These are phyloP conservation scores for Bursaphelenchus okinawaensis DNA, from an alignment of 2,888 invertebrate species.

Conservation along the genomic window DNA sequence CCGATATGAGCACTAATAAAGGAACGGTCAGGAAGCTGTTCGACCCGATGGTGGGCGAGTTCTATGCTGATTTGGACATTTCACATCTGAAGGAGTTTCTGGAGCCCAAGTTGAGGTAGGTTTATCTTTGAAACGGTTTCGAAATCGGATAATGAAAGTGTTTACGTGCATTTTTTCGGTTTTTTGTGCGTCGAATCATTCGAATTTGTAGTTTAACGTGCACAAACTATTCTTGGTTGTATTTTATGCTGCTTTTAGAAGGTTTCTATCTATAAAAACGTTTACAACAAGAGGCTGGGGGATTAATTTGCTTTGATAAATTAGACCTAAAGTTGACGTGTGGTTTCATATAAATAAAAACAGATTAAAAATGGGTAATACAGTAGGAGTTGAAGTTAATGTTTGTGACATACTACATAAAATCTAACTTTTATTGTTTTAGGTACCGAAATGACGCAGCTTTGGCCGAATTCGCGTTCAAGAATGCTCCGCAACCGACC, in stretches of 20 bases:
- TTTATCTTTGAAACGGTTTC: not conserved
- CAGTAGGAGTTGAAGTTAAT: too few species aligned
- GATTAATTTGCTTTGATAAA: too few species aligned
- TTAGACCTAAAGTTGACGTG: too few species aligned
- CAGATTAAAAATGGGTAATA: not conserved
- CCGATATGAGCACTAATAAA: not conserved
- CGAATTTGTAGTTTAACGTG: too few species aligned
- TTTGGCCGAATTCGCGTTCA: conserved; percentile 26
- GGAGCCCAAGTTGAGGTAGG: conserved; percentile 21
- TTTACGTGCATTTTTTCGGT: not conserved
- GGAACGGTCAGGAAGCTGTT: conserved; percentile 17
- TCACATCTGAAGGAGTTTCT: conserved; percentile 14
- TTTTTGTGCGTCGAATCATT: too few species aligned
- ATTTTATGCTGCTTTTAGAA: too few species aligned
- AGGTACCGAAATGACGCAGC: conserved; percentile 29
- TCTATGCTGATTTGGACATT: conserved; percentile 11
- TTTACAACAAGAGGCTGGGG: too few species aligned
- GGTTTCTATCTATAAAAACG: too few species aligned
- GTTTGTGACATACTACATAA: not conserved
- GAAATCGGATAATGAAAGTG: not conserved
- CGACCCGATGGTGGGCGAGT: conserved; percentile 21
- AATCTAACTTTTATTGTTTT: conserved; percentile 4
- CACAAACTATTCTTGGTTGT: too few species aligned
- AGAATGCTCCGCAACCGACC: not conserved
- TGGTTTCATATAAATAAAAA: not conserved